Evolutionary conservation across 2,797 vertebrate genomes (phyloP), one percentile per base, ranked within the genome.

Genomic region (Pempheris klunzingeri): DNA sequence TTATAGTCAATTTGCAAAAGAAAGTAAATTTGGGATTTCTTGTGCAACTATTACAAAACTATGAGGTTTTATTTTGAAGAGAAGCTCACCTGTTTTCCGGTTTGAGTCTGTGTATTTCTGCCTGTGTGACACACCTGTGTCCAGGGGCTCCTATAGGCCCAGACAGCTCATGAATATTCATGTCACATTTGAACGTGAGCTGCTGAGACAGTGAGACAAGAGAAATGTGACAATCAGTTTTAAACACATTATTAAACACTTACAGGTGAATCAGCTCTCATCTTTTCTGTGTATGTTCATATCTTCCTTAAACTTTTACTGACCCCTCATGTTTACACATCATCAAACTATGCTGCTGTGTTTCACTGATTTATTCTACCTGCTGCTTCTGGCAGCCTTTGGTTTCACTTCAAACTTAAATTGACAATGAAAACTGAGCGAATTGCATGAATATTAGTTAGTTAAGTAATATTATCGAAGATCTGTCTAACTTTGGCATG

Each of bases 141-240:
- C 8, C 54, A 10, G 41, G 0, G n/a, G 61, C 60, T 72, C 11
- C 43, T 54, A 87, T 64, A 60, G 86, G 76, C 26, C 59, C 41
- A 75, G 63, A 70, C 64, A 55, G 59, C 53, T 90, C 75, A 91
- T 93, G 81, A 92, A 94, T 94, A 93, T 94, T 87, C 39, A 88
- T 78, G 3, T 1, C 0, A 7, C 5, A 13, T 71, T 78, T 77
- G 55, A 84, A 84, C 68, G 7, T 12, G 78, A 79, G 46, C 54
- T 65, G 49, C 28, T 47, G 61, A 62, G 46, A 78, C 38, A 39
- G 77, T 65, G 6, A 74, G 47, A 62, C 17, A n/a, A 44, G n/a
- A n/a, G n/a, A n/a, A n/a, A n/a, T n/a, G n/a, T n/a, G n/a, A n/a
- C n/a, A n/a, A n/a, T n/a, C n/a, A n/a, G n/a, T n/a, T n/a, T n/a